These are phyloP conservation scores for Psephotus haematonotus DNA, from an alignment of 2,113 vertebrate species.

Conservation along the genomic window DNA sequence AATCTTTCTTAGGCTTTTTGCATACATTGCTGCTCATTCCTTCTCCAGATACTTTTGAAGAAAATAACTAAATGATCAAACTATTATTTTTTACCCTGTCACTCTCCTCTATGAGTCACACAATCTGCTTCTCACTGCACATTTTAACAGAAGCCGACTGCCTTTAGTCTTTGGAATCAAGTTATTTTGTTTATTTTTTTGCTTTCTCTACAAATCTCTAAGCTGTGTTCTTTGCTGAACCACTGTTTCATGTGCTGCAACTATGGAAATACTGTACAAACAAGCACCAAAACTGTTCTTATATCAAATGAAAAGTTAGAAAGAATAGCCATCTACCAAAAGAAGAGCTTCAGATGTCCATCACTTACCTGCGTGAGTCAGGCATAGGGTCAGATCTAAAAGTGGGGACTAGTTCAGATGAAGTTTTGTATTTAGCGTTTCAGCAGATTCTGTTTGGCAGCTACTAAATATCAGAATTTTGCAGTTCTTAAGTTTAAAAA, in stretches of 20 bases:
- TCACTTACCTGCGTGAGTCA: neutral
- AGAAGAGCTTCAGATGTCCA: neutral
- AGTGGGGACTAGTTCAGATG: neutral
- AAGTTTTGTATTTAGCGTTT: neutral
- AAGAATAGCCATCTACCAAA: neutral
- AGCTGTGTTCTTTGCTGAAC: neutral
- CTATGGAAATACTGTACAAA: neutral
- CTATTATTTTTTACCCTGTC: neutral
- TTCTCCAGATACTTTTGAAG: neutral
- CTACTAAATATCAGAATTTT: neutral
- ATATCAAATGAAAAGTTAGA: neutral
- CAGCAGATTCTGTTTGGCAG: neutral
- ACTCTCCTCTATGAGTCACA: neutral
- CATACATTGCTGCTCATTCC: neutral
- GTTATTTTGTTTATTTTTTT: neutral
- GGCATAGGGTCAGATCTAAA: neutral
- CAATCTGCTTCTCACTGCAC: neutral
- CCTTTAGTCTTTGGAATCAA: neutral
- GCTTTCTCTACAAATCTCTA: neutral
- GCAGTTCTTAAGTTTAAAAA: neutral
- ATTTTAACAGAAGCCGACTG: neutral
- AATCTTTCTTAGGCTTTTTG: neutral
- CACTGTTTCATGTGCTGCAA: neutral
- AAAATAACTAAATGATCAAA: neutral
- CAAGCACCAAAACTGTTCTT: neutral